phyloP scores from a whole-genome alignment of 2,797 vertebrate species.

The Thamnophis elegans region DNA sequence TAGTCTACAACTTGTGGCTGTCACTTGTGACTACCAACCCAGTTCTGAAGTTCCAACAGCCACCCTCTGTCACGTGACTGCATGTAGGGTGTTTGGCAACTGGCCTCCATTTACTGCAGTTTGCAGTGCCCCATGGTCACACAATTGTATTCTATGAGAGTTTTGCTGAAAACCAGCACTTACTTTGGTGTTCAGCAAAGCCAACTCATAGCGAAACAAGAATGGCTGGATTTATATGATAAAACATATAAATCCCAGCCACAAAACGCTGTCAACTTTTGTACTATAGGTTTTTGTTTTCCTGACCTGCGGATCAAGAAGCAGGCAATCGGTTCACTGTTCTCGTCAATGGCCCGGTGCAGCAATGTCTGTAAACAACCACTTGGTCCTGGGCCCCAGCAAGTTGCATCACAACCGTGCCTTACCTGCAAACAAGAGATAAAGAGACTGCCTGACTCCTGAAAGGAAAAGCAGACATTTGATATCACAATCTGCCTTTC shows the following conservation, averaged over 20 bases:
- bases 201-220: background rate
- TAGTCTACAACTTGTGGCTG: background rate
- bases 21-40: background rate
- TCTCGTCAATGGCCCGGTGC: slow-evolving; percentile 94
- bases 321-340: slow-evolving; percentile 88
- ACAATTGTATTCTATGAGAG: background rate
- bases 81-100: background rate
- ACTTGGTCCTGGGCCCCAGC: slow-evolving; percentile 88
- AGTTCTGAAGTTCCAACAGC: background rate
- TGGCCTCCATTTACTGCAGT: background rate
- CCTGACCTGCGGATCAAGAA: slow-evolving; percentile 96
- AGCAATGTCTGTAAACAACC: slow-evolving; percentile 93
- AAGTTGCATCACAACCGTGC: slow-evolving; percentile 94
- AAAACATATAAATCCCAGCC: background rate
- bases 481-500: background rate
- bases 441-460: background rate
- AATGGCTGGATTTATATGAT: background rate
- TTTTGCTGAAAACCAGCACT: background rate
- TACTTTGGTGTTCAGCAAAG: background rate
- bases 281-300: fast-evolving
- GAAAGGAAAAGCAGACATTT: background rate
- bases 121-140: background rate
- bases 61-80: background rate
- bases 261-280: background rate
- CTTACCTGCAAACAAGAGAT: slow-evolving; percentile 80